These are phyloP conservation scores for Eilema griseolum DNA, from an alignment of 2,888 invertebrate genomes.

Conservation along the genomic window DNA sequence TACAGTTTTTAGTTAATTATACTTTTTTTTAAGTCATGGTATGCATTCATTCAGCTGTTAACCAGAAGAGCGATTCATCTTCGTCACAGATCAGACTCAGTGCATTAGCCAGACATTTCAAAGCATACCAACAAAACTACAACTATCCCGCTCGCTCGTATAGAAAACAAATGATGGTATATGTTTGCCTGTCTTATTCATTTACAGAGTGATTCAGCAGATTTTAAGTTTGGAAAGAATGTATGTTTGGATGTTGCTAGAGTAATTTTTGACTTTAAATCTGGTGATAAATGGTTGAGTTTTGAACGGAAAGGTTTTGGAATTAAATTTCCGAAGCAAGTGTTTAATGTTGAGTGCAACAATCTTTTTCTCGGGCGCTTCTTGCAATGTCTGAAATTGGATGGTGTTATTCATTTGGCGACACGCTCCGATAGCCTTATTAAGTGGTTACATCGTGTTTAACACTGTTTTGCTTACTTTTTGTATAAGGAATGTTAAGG, in stretches of 20 bases:
- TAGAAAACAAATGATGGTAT: conserved; percentile 54
- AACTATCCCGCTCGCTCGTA: conserved; percentile 63
- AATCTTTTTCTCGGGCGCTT: conserved; percentile 72
- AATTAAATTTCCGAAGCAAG: conserved; percentile 78
- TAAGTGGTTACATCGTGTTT: conserved; percentile 65
- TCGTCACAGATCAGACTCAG: conserved; percentile 78
- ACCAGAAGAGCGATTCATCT: conserved; percentile 80
- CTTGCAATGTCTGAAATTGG: conserved; percentile 69
- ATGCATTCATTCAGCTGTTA: conserved; percentile 75
- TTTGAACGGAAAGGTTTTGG: conserved; percentile 41
- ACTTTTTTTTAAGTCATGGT: conserved; percentile 50
- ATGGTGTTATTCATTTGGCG: conserved; percentile 67
- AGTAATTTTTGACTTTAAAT: conserved; percentile 38
- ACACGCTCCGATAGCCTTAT: conserved; percentile 64
- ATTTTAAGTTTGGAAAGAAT: conserved; percentile 63
- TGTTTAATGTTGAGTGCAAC: conserved; percentile 73
- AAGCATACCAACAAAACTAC: conserved; percentile 55
- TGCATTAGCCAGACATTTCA: conserved; percentile 76
- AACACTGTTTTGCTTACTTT: conserved; percentile 54
- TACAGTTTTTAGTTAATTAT: conserved; percentile 51
- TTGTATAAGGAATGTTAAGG: conserved; percentile 40
- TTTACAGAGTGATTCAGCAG: conserved; percentile 77
- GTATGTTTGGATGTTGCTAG: conserved; percentile 51
- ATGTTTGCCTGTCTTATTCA: conserved; percentile 67
- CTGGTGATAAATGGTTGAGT: conserved; percentile 28